Percentiles rank a stretch among this genome's conserved stretches.
These are phyloP conservation scores for Sinosuthora webbiana DNA, from an alignment of 2,113 vertebrate species.

Conservation along the genomic window DNA sequence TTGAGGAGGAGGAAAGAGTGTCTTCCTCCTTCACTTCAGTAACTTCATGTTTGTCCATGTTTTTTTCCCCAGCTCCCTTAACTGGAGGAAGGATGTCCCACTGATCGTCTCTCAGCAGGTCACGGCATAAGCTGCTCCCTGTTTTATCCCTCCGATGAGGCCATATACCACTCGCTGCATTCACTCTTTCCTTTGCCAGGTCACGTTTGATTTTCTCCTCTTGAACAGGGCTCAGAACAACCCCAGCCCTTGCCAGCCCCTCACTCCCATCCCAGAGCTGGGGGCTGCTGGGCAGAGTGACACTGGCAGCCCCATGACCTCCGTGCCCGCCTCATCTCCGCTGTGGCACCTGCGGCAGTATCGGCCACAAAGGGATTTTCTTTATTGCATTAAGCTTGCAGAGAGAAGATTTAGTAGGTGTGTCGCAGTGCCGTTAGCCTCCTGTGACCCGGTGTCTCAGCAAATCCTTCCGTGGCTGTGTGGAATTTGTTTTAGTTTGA, in stretches of 20 bases:
- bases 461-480: not conserved
- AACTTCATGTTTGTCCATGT: not conserved
- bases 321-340: fast-evolving
- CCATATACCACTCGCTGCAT: not conserved
- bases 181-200: not conserved
- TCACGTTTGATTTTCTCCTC: not conserved
- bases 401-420: conserved; percentile 53
- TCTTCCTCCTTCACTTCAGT: not conserved
- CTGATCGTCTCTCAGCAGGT: not conserved
- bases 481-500: conserved; percentile 1
- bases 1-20: not conserved
- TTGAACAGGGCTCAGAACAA: not conserved
- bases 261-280: not conserved
- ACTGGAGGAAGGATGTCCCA: not conserved
- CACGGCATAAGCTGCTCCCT: not conserved
- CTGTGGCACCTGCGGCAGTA: not conserved
- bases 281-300: not conserved
- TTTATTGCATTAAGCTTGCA: conserved; percentile 41
- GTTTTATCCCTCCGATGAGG: not conserved
- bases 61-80: not conserved
- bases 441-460: not conserved
- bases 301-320: fast-evolving
- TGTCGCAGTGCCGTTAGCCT: not conserved
- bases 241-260: not conserved
- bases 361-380: conserved; percentile 32